Evolutionary conservation across 2,888 invertebrate species (phyloP), one percentile per base, ranked within the genome.

Genomic region (Melinopterus prodromus): DNA sequence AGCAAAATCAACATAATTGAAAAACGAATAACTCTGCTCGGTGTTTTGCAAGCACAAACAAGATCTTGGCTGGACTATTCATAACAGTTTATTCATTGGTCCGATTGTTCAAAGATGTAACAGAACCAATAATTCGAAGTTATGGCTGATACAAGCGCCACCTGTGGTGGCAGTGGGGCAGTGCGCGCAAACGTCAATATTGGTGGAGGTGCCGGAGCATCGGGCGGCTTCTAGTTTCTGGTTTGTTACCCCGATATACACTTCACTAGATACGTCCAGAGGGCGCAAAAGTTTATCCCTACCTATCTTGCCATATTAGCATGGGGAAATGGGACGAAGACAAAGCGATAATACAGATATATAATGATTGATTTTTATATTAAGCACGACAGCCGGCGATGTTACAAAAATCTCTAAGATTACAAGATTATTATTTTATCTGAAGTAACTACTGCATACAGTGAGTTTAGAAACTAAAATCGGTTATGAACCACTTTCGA

Each of bases 81-180:
- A 70, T 70, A 70, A 70, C 16, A 70, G 5, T 70, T 70, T 70
- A 70, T 70, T 70, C 16, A 16, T 16, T 15, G 9, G 37, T 16
- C 5, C 3, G 37, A n/a, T 69, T 16, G 70, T 77, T 77, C 15
- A 9, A 35, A 16, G 70, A n/a, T 77, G 69, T 35, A 16, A 69
- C 16, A n/a, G 9, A 36, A 36, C 14, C 16, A 72, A 16, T 6
- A 16, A 14, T 36, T 70, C 16, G 70, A 9, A 53, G 16, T 37
- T 76, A 15, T 37, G 5, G 6, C 53, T 26, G 38, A 3, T 9
- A 9, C 16, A 53, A 26, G 16, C 70, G 80, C 78, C 80, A 80
- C 78, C 80, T 78, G 80, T 80, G 75, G 80, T 70, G 78, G 36
- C 70, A 16, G 26, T 38, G 37, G 53, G 69, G 69, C 71, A 80